Evolutionary conservation across 1,140 invertebrate species (phyloP).

Genomic region (Microplitis mediator): DNA sequence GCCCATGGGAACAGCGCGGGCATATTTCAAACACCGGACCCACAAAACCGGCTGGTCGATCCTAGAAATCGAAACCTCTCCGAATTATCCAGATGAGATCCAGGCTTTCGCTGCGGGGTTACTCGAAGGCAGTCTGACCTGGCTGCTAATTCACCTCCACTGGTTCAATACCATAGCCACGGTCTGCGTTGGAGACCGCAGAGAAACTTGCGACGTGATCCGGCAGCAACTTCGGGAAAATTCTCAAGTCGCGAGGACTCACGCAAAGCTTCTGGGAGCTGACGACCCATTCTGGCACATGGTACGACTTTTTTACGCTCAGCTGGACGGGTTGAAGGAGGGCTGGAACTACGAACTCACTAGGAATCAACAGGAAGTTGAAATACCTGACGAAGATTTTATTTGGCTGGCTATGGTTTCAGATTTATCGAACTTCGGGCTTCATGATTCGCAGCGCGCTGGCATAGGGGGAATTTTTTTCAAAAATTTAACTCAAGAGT

Average conservation of each 20-base stretch:
- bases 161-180: constrained; percentile 78
- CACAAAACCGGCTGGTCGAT: constrained; percentile 77
- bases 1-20: constrained; percentile 69
- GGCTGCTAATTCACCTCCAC: constrained; percentile 81
- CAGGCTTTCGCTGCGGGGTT: constrained; percentile 90
- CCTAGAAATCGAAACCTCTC: constrained; percentile 79
- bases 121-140: constrained; percentile 83
- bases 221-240: constrained; percentile 72
- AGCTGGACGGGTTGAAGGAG: constrained; percentile 71
- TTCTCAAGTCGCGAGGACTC: constrained; percentile 66
- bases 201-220: constrained; percentile 73
- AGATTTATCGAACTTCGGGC: constrained; percentile 69
- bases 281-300: constrained; percentile 82
- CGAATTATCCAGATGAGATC: constrained; percentile 72
- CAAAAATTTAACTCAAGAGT: constrained; percentile 12
- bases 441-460: constrained; percentile 7
- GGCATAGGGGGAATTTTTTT: constrained; percentile 10
- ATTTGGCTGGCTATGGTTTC: constrained; percentile 77
- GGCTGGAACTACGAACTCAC: constrained; percentile 73
- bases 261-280: constrained; percentile 60
- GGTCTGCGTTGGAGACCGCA: constrained; percentile 66
- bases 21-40: constrained; percentile 73
- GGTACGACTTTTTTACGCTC: constrained; percentile 73
- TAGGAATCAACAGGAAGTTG: constrained; percentile 67
- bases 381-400: constrained; percentile 70